Conservation (phyloP, 2,888 invertebrate species). For the Cosmorhoe ocellata region DNA sequence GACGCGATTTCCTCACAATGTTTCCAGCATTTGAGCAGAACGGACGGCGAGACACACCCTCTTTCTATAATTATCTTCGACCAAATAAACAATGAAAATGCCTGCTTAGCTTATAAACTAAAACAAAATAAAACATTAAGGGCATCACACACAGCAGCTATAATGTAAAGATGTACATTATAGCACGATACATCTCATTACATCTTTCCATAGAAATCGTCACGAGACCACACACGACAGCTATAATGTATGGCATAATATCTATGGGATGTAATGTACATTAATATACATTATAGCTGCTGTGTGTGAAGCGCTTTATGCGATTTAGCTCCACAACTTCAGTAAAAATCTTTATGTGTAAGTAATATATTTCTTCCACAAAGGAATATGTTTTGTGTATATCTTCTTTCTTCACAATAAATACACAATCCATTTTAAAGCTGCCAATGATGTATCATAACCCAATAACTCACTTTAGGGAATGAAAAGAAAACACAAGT, state of each 20-base stretch:
- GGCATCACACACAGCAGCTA: too few species aligned
- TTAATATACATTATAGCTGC: too few species aligned
- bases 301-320: too few species aligned
- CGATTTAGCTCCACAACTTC: not conserved
- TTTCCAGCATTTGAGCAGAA: not conserved
- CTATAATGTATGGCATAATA: too few species aligned
- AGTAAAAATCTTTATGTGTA: not conserved
- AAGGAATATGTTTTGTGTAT: not conserved
- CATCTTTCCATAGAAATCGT: too few species aligned
- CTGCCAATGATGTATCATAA: slow-evolving; percentile 8
- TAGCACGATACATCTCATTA: too few species aligned
- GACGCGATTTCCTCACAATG: slow-evolving; percentile 9
- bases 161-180: too few species aligned
- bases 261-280: too few species aligned
- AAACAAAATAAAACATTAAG: slow-evolving; percentile 2
- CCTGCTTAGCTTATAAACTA: slow-evolving; percentile 14
- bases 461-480: slow-evolving; percentile 12
- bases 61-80: slow-evolving; percentile 21
- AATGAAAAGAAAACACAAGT: slow-evolving; percentile 19
- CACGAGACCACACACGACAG: too few species aligned
- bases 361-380: not conserved
- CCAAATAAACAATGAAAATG: slow-evolving; percentile 23
- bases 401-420: slow-evolving; percentile 1
- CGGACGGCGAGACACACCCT: not conserved
- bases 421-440: not conserved